Evolutionary conservation across 2,888 invertebrate species (phyloP).

Genomic region (Girardia tigrina): DNA sequence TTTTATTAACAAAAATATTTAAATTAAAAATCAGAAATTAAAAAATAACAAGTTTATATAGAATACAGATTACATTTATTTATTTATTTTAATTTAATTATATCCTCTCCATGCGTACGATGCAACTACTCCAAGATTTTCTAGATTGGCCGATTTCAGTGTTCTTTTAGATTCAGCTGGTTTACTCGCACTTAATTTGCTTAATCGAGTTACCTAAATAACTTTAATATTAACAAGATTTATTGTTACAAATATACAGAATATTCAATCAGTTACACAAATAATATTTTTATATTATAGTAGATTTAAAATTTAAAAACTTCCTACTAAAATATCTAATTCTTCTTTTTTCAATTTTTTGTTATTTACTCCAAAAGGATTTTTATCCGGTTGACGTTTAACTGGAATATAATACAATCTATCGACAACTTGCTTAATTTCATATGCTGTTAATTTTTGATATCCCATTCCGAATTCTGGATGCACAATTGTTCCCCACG

Average conservation of each 20-base stretch:
- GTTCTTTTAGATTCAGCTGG: neutral
- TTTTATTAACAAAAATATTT: too few relatives aligned
- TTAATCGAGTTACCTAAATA: neutral
- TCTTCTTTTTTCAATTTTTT: conserved; percentile 13
- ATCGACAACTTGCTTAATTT: conserved; percentile 44
- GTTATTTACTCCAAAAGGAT: neutral
- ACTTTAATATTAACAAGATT: too few relatives aligned
- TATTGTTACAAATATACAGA: too few relatives aligned
- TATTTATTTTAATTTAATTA: neutral
- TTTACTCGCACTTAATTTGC: neutral
- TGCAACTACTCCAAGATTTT: neutral
- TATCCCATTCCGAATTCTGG: conserved; percentile 47
- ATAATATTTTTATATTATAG: too few relatives aligned
- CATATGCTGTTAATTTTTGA: conserved; percentile 47
- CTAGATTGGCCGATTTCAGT: neutral
- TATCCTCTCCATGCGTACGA: neutral
- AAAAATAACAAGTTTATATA: too few relatives aligned
- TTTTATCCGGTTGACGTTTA: conserved; percentile 21
- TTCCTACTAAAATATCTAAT: neutral
- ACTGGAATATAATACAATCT: conserved; percentile 41
- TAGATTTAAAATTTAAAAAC: too few relatives aligned
- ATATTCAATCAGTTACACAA: too few relatives aligned
- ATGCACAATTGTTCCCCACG: conserved; percentile 48
- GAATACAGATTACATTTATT: too few relatives aligned
- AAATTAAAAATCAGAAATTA: too few relatives aligned